Percentiles rank a stretch among this genome's conserved stretches.
These are phyloP conservation scores for Calliopsis andreniformis DNA, from an alignment of 1,140 invertebrate species.

Conservation along the genomic window DNA sequence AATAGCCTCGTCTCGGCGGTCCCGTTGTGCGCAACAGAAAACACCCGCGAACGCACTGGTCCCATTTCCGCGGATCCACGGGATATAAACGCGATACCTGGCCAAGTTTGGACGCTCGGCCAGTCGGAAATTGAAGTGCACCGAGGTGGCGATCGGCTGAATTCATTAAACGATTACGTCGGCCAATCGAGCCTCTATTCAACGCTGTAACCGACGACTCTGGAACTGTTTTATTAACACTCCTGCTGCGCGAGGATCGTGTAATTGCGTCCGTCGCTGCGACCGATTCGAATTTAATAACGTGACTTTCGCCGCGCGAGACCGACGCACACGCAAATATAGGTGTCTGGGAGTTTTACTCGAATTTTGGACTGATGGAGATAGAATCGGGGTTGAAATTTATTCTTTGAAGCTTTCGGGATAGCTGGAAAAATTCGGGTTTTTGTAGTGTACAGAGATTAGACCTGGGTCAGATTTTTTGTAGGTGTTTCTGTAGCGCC, in stretches of 20 bases:
- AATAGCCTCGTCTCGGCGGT: conserved; percentile 4
- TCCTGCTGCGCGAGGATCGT: not conserved
- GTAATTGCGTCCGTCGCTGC: not conserved
- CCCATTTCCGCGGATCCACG: not conserved
- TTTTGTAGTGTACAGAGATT: no score
- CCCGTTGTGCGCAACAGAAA: no score
- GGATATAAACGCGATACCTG: not conserved
- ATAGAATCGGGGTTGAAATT: no score
- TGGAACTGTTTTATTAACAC: conserved; percentile 14
- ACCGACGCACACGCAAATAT: no score
- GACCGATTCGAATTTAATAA: conserved; percentile 18
- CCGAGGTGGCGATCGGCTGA: not conserved
- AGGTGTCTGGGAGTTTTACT: no score
- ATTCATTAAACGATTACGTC: conserved; percentile 30
- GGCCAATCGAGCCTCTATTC: not conserved
- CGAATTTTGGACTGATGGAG: no score
- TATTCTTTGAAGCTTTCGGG: no score
- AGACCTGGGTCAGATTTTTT: no score
- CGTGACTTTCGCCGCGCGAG: not conserved
- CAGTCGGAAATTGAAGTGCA: conserved; percentile 5
- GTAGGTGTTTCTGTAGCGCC: no score
- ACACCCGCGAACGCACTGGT: no score
- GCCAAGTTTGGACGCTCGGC: not conserved
- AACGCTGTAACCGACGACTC: not conserved
- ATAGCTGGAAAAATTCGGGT: no score